Evolutionary conservation across 2,113 vertebrate species (phyloP).

Genomic region (Antennarius striatus): DNA sequence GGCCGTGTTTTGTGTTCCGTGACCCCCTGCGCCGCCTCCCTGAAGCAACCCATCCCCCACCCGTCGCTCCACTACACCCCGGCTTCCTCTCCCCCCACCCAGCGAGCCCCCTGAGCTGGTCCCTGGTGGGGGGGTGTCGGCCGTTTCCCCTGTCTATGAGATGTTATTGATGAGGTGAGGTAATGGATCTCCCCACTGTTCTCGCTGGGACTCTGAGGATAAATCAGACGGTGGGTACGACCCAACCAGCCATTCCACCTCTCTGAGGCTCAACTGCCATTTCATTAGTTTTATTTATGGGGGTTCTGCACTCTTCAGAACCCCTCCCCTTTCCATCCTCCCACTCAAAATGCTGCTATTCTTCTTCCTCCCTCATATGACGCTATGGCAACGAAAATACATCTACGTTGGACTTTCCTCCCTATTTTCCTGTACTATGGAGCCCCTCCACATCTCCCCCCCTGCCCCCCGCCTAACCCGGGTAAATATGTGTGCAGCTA

Average conservation of each 20-base stretch:
- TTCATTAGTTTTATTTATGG: slow-evolving; percentile 85
- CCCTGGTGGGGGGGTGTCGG: slow-evolving; percentile 72
- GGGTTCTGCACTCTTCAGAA: slow-evolving; percentile 66
- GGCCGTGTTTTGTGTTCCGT: slow-evolving; percentile 38
- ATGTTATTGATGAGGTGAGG: slow-evolving; percentile 78
- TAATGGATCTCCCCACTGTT: slow-evolving; percentile 78
- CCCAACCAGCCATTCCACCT: slow-evolving; percentile 77
- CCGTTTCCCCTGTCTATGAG: slow-evolving; percentile 70
- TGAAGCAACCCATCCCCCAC: slow-evolving; percentile 63
- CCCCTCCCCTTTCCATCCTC: slow-evolving; percentile 63
- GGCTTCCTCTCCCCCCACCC: slow-evolving; percentile 48
- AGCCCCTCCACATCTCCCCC: slow-evolving; percentile 36
- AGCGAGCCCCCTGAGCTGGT: slow-evolving; percentile 58
- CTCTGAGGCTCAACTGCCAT: slow-evolving; percentile 78
- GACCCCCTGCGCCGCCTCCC: slow-evolving; percentile 36
- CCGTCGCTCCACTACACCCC: slow-evolving; percentile 58
- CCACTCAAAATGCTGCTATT: slow-evolving; percentile 65
- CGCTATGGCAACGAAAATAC: slow-evolving; percentile 64
- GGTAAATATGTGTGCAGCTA: slow-evolving; percentile 7
- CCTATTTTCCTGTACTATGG: slow-evolving; percentile 35
- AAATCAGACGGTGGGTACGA: slow-evolving; percentile 80
- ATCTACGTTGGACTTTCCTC: slow-evolving; percentile 28
- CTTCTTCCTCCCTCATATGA: slow-evolving; percentile 50
- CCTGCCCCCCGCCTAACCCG: slow-evolving; percentile 4
- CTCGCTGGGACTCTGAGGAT: slow-evolving; percentile 77